These are phyloP conservation scores for Cynopterus sphinx DNA, from an alignment of 2,797 vertebrate species.

Conservation along the genomic window DNA sequence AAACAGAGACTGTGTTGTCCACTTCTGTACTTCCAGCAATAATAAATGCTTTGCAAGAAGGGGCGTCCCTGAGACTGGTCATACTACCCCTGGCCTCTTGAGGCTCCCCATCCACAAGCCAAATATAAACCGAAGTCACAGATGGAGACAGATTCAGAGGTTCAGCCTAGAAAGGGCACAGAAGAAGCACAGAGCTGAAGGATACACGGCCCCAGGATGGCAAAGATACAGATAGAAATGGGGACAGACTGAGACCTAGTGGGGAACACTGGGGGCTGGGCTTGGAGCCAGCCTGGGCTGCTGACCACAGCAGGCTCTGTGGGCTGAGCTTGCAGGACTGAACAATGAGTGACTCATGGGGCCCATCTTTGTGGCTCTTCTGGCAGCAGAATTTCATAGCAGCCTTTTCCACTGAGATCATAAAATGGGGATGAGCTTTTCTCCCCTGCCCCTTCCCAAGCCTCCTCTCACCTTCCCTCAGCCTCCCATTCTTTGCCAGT, in stretches of 20 bases:
- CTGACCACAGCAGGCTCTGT: slow-evolving; percentile 63
- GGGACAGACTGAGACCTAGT: not conserved
- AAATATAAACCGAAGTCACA: slow-evolving; percentile 26
- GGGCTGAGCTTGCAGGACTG: slow-evolving; percentile 75
- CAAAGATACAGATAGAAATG: slow-evolving; percentile 12
- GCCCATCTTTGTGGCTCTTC: slow-evolving; percentile 65
- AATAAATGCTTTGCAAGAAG: not conserved
- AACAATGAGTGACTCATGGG: slow-evolving; percentile 76
- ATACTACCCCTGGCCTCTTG: not conserved
- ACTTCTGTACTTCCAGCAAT: not conserved
- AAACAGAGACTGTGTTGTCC: slow-evolving; percentile 12
- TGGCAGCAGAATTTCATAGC: slow-evolving; percentile 63
- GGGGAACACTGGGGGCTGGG: not conserved
- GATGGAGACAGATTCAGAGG: slow-evolving; percentile 23
- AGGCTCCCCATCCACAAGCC: not conserved
- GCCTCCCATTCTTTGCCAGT: slow-evolving; percentile 7
- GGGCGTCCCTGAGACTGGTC: not conserved
- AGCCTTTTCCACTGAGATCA: slow-evolving; percentile 78
- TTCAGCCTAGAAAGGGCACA: not conserved
- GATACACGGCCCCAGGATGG: not conserved
- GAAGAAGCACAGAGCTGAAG: not conserved
- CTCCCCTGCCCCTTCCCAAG: not conserved
- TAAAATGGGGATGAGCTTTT: slow-evolving; percentile 2
- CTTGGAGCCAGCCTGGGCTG: slow-evolving; percentile 16
- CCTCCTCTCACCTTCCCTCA: not conserved